These are phyloP conservation scores for Matsumyia berberina DNA, from an alignment of 2,888 invertebrate genomes.

Conservation along the genomic window DNA sequence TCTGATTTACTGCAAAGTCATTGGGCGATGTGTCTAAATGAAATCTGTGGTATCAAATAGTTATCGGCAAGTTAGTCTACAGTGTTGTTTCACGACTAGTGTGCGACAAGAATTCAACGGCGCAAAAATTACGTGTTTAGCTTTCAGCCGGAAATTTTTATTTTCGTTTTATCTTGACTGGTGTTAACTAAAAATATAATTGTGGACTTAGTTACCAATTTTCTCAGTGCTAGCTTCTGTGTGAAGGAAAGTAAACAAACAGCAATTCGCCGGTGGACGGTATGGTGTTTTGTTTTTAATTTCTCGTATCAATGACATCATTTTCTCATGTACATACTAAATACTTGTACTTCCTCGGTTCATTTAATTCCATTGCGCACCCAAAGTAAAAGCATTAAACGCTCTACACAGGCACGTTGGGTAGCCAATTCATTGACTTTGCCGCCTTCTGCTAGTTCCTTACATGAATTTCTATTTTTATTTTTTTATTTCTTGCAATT, in stretches of 20 bases:
- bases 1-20: conserved; percentile 7
- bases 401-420: conserved; percentile 10
- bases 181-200: conserved; percentile 5
- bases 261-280: background rate
- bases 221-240: background rate
- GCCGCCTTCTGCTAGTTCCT: conserved; percentile 1
- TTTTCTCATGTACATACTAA: background rate
- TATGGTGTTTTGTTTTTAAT: conserved; percentile 15
- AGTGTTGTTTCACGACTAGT: background rate
- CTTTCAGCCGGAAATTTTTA: background rate
- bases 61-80: conserved; percentile 7
- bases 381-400: conserved; percentile 27
- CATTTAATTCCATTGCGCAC: conserved; percentile 43
- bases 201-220: background rate
- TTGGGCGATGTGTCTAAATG: conserved; percentile 3
- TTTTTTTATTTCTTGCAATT: background rate
- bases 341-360: conserved; percentile 2
- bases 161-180: background rate
- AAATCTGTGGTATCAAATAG: conserved; percentile 1
- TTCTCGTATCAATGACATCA: conserved; percentile 42
- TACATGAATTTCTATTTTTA: background rate
- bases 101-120: background rate
- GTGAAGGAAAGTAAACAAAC: conserved; percentile 6
- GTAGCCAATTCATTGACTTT: conserved; percentile 1
- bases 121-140: conserved; percentile 3